These are phyloP conservation scores for Pangasius sanitwongsei DNA, from an alignment of 2,797 vertebrate species.

Conservation along the genomic window DNA sequence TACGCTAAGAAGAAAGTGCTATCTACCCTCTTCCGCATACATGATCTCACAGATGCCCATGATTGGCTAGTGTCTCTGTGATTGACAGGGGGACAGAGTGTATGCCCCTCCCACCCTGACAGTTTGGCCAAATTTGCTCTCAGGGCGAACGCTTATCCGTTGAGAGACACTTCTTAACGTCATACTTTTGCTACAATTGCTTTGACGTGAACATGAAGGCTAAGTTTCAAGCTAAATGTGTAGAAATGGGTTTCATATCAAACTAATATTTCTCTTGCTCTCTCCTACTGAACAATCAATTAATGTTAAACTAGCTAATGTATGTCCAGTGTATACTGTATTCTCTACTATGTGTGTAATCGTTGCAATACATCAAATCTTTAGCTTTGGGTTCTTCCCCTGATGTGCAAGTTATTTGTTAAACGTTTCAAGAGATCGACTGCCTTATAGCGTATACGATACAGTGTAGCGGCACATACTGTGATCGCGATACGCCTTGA, in stretches of 20 bases:
- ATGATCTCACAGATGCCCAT: neutral
- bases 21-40: neutral
- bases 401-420: too few relatives aligned
- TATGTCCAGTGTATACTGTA: too few relatives aligned
- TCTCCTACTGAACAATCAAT: too few relatives aligned
- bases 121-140: neutral
- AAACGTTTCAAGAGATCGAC: neutral
- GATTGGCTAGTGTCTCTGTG: neutral
- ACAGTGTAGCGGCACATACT: neutral
- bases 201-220: neutral
- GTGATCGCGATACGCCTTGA: neutral
- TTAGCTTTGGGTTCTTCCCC: too few relatives aligned
- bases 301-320: too few relatives aligned
- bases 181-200: neutral
- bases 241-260: too few relatives aligned
- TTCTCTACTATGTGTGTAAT: too few relatives aligned
- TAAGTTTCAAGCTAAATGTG: too few relatives aligned
- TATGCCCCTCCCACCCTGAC: too few relatives aligned
- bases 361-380: too few relatives aligned
- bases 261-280: too few relatives aligned
- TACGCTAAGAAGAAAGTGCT: neutral
- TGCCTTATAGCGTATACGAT: neutral
- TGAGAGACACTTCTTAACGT: neutral
- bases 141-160: neutral
- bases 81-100: neutral